Base-by-base conservation (phyloP, 1,140 invertebrate species). In the Panagrolaimus sp. region DNA sequence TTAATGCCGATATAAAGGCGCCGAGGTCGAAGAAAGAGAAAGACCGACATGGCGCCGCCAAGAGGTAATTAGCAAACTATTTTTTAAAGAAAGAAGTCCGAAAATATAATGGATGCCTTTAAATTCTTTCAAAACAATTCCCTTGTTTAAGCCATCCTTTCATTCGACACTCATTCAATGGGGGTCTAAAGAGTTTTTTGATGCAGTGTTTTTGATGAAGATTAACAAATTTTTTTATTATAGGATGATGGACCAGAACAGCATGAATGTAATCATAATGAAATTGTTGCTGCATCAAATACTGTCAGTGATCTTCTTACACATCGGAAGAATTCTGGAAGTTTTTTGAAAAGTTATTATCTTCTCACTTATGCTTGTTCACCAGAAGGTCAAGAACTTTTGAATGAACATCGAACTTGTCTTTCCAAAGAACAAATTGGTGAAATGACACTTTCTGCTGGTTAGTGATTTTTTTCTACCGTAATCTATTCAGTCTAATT, bases 361-460 rank as follows among this genome's bases (percentile, higher is more conserved):
- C 73, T 82, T 57, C 81, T 82, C 42, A 82, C 78, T 13, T 82
- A 79, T 65, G 81, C 80, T 31, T 82, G 80, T 65, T 82, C 80
- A 7, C 9, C 66, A 9, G 79, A 79, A 63, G 80, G 80, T 11
- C 80, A 82, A 65, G 72, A 82, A 69, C 65, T 82, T 46, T 72
- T 82, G 0, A 68, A 27, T 62, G 70, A 82, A 13, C 78, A 82
- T 53, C 66, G 80, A 25, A 43, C 67, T 0, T 82, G 80, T 63
- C 63, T 82, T 16, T 82, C 74, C 45, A 65, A 73, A 31, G 81
- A 82, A 61, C 72, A 76, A 53, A 83, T 82, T 61, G 80, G 80
- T n/a, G 81, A 82, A 65, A 82, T 82, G 80, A 82, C 80, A 8
- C 70, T 82, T 4, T 82, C 81, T 1, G 80, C 80, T 51, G 76